Evolutionary conservation across 2,888 invertebrate genomes (phyloP), one percentile per base, ranked within the genome.

Genomic region (Meteorus colon): DNA sequence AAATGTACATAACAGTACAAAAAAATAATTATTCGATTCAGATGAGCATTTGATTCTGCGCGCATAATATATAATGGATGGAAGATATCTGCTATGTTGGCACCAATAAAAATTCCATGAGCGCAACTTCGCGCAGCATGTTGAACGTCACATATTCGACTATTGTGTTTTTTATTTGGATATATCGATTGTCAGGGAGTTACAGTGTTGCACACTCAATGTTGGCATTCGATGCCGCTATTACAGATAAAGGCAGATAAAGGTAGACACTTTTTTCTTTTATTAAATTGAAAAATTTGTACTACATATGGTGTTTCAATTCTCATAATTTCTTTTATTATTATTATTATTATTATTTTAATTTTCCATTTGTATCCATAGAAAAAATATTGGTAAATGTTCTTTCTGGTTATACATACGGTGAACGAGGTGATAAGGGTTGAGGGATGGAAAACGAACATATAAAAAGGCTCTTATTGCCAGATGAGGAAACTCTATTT

Each of bases 371-470:
- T 16, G 16, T 29, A n/a, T n/a, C n/a, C n/a, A 12, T 19, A 19
- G 16, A 14, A 29, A 19, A 6, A 62, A 0, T 10, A 19, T 27
- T 41, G 19, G 12, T 73, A 48, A 16, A 31, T 48, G 16, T n/a
- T 71, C n/a, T 55, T 71, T 27, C 14, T 60, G 71, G 65, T 75
- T 16, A 71, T 71, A 66, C 14, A 75, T 71, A 24, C 24, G 75
- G 60, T 45, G 55, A 59, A 66, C 6, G 41, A 70, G 70, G 70
- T 41, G 45, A 34, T 51, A 65, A 75, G n/a, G 45, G 60, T 76
- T 48, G 74, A 84, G 85, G 78, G n/a, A 89, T 89, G 89, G 86
- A 86, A 48, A 88, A 89, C 70, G 89, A 89, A 76, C 89, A 89
- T 78, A 80, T 89, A 51, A 89, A 87, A 78, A 84, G 86, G 63